These are phyloP conservation scores for Trachelus iudaicus DNA, from an alignment of 2,888 invertebrate genomes.

Conservation along the genomic window DNA sequence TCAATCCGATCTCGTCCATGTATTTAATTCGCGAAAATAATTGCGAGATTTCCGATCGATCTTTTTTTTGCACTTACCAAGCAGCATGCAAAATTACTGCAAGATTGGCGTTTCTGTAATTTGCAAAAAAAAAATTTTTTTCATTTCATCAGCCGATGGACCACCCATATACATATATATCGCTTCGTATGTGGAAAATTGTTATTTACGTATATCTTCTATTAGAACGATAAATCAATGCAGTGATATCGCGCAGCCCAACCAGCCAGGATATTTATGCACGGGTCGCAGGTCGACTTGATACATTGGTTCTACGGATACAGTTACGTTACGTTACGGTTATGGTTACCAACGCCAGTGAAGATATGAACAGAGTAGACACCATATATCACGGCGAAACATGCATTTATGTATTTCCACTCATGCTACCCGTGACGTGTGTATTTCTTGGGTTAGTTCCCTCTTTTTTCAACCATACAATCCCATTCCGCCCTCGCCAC, in stretches of 20 bases:
- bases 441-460: not conserved
- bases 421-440: not conserved
- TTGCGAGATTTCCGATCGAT: not conserved
- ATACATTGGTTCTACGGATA: not conserved
- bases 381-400: conserved; percentile 16
- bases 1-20: not conserved
- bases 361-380: conserved; percentile 6
- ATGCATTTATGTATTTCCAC: conserved; percentile 12
- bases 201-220: not conserved
- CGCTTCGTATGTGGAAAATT: not conserved
- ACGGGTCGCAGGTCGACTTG: conserved; percentile 16
- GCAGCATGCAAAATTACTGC: not conserved
- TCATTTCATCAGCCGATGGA: not conserved
- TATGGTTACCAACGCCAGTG: not conserved
- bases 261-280: conserved; percentile 31
- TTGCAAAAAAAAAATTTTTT: not conserved
- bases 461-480: not conserved
- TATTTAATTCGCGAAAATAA: not conserved
- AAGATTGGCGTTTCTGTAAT: not conserved
- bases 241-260: conserved; percentile 20
- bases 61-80: not conserved
- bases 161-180: not conserved
- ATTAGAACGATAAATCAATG: not conserved
- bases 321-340: not conserved
- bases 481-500: not conserved